These are phyloP conservation scores for Epinephelus cyanopodus DNA, from an alignment of 2,113 vertebrate genomes.

Conservation along the genomic window DNA sequence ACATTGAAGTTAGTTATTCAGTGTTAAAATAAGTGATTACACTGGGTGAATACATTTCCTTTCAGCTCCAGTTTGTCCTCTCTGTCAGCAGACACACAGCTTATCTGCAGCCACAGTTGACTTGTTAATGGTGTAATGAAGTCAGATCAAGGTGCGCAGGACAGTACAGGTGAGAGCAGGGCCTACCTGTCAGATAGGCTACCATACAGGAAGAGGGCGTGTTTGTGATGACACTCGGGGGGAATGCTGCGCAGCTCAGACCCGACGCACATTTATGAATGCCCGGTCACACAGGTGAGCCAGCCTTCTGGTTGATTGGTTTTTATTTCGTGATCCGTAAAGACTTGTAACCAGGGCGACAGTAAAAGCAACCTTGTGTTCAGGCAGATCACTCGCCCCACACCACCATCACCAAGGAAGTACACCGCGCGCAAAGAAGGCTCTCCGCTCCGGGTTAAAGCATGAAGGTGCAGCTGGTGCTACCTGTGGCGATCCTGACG, in stretches of 20 bases:
- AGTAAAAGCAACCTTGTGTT: background rate
- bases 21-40: background rate
- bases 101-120: background rate
- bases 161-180: background rate
- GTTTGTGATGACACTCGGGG: background rate
- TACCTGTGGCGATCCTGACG: slow-evolving; percentile 13
- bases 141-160: background rate
- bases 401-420: no score
- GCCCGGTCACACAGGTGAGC: slow-evolving; percentile 21
- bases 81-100: background rate
- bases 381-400: background rate
- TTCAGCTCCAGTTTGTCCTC: background rate
- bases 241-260: background rate
- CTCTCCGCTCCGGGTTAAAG: background rate
- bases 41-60: background rate
- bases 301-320: background rate
- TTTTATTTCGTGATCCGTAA: background rate
- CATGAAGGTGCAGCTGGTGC: slow-evolving; percentile 60
- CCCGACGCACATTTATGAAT: background rate
- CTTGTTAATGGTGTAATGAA: background rate
- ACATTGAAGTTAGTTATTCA: background rate
- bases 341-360: slow-evolving; percentile 2
- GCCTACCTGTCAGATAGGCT: background rate
- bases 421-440: background rate
- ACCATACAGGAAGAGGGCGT: slow-evolving; percentile 33